Evolutionary conservation across 2,888 invertebrate genomes (phyloP).

Genomic region (Drosophila siamana): DNA sequence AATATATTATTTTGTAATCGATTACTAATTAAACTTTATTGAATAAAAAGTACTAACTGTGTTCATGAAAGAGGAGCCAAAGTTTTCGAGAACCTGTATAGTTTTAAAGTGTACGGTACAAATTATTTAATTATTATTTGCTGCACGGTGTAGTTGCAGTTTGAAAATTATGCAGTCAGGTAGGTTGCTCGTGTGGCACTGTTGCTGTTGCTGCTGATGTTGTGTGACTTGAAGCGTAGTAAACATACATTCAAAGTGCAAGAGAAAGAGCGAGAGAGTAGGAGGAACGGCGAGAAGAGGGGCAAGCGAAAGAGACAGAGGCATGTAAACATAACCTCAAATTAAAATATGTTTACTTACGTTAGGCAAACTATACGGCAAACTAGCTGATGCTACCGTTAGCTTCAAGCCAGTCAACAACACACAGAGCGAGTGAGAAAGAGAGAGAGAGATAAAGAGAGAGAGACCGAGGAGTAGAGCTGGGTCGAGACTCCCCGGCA

Average conservation of each 20-base stretch:
- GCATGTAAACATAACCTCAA: slow-evolving; percentile 77
- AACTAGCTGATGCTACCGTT: slow-evolving; percentile 56
- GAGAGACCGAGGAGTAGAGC: background rate
- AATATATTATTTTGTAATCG: background rate
- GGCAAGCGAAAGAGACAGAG: slow-evolving; percentile 2
- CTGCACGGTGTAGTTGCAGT: slow-evolving; percentile 32
- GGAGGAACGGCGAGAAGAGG: background rate
- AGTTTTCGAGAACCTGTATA: no score
- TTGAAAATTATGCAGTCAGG: slow-evolving; percentile 39
- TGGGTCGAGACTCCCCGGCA: slow-evolving; percentile 37
- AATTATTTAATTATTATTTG: slow-evolving; percentile 13
- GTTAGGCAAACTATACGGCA: slow-evolving; percentile 54
- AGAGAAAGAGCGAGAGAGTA: slow-evolving; percentile 3
- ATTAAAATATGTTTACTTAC: slow-evolving; percentile 77
- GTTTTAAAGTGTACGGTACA: background rate
- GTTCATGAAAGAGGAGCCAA: no score
- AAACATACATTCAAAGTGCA: slow-evolving; percentile 21
- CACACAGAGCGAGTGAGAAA: slow-evolving; percentile 14
- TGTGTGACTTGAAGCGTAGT: slow-evolving; percentile 64
- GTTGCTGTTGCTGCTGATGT: slow-evolving; percentile 42
- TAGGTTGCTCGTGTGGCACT: slow-evolving; percentile 23
- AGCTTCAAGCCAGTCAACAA: slow-evolving; percentile 20
- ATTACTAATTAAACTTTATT: no score
- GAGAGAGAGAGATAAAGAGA: background rate
- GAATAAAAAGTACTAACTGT: no score